Evolutionary conservation across 1,140 invertebrate genomes (phyloP).

Genomic region (Helicoverpa zea): DNA sequence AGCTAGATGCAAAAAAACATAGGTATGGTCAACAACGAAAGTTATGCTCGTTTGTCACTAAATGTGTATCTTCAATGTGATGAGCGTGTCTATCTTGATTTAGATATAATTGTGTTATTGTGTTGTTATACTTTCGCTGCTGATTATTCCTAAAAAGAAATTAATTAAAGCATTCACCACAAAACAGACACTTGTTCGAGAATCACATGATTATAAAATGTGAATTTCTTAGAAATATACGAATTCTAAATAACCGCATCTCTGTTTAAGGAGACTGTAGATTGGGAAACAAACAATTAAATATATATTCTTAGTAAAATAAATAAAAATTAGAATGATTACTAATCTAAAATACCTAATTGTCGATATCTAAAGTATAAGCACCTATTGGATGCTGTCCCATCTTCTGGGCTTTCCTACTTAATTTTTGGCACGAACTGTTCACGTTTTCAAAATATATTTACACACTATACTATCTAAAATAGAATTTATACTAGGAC

Average conservation of each 20-base stretch:
- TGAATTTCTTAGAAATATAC: too few relatives aligned
- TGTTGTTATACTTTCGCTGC: neutral
- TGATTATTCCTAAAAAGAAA: neutral
- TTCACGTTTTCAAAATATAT: constrained; percentile 55
- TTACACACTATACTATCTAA: constrained; percentile 39
- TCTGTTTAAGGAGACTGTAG: neutral
- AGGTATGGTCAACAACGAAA: too few relatives aligned
- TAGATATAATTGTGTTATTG: too few relatives aligned
- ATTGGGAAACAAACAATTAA: neutral
- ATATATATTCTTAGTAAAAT: neutral
- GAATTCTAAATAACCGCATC: too few relatives aligned
- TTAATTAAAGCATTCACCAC: constrained; percentile 22
- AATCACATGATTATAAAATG: too few relatives aligned
- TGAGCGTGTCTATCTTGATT: too few relatives aligned
- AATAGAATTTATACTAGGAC: neutral
- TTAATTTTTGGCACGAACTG: constrained; percentile 59
- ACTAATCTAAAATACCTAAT: neutral
- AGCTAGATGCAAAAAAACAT: too few relatives aligned
- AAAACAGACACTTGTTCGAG: neutral
- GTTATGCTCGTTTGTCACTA: too few relatives aligned
- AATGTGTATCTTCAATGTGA: too few relatives aligned
- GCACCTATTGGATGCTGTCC: constrained; percentile 20
- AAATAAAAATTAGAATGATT: constrained; percentile 7
- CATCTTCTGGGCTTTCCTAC: constrained; percentile 5
- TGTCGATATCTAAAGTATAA: constrained; percentile 14